Evolutionary conservation across 2,113 vertebrate species (phyloP), one percentile per base, ranked within the genome.

Genomic region (Stegostoma tigrinum): DNA sequence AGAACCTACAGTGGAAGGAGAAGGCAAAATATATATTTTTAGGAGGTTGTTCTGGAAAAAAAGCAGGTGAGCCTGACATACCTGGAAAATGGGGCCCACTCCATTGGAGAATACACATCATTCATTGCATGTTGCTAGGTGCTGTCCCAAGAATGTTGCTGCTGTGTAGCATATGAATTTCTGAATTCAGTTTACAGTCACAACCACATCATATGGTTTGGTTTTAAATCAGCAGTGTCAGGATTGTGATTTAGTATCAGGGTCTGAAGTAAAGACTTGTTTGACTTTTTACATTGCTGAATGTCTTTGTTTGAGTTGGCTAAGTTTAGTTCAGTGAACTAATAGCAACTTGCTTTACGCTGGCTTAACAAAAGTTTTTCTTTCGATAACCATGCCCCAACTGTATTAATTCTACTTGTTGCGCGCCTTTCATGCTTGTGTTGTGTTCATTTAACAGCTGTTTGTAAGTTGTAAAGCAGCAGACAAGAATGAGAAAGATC

Each of bases 401-500:
- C 14, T 72, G 67, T 90, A 34, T 48, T 90, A 55, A 96, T n/a
- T 30, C 86, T 52, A 91, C 34, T 91, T 52, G 86, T 96, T 87
- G 95, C 94, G 96, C 95, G 80, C 95, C 85, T 96, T 96, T 68
- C 87, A 95, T 95, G 94, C 94, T 97, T 96, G 95, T 95, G 91
- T 96, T 83, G 97, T 98, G 98, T 98, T 97, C 97, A 96, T 97
- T 97, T 98, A 97, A 98, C 98, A 99, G 99, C 98, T 99, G 96
- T 98, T 99, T 99, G 98, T 98, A 98, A 98, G 98, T 98, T 99
- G 97, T 98, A 98, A 98, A 97, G 98, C 98, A 97, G 98, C 98
- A 98, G 99, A 99, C 98, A 99, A 99, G 99, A 99, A 98, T 98
- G 98, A 99, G 98, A 99, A 99, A 99, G 99, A 99, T 98, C 98